These are phyloP conservation scores for Catalaphyllia jardinei DNA, from an alignment of 64 coral and sea anemone species.

Conservation along the genomic window DNA sequence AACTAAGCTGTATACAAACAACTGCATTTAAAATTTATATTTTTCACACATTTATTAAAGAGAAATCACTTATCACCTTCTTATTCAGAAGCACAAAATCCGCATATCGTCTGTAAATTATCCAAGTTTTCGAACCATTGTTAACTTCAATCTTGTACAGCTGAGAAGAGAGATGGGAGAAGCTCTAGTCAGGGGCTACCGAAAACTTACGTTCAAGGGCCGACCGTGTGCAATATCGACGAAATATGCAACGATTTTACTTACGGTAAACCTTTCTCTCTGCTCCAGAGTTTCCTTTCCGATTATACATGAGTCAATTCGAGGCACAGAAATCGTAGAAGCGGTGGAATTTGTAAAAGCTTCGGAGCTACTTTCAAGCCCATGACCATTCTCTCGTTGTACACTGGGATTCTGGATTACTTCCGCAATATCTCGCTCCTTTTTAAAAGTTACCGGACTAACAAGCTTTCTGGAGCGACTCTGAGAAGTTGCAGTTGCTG, in stretches of 20 bases:
- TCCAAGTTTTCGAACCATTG: constrained; percentile 79
- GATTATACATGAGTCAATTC: constrained; percentile 79
- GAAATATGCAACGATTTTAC: background rate
- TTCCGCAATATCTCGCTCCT: background rate
- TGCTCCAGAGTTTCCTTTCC: constrained; percentile 82
- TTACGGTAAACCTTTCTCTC: constrained; percentile 90
- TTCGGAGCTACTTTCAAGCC: background rate
- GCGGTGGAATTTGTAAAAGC: background rate
- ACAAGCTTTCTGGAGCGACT: background rate
- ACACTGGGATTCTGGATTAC: background rate
- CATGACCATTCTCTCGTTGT: background rate
- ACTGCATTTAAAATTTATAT: background rate
- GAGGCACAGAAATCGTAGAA: constrained; percentile 38
- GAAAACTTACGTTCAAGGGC: background rate
- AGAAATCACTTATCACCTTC: constrained; percentile 67
- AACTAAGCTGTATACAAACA: too few species aligned
- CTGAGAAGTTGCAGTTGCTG: background rate
- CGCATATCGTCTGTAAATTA: constrained; percentile 88
- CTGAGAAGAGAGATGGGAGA: constrained; percentile 30
- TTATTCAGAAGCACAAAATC: constrained; percentile 98
- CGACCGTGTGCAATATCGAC: background rate
- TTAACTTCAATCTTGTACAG: constrained; percentile 93
- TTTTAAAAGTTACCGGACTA: background rate
- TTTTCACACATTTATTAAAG: background rate
- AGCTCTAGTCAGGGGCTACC: background rate